These are phyloP conservation scores for Perca fluviatilis DNA, from an alignment of 2,113 vertebrate species.

Conservation along the genomic window DNA sequence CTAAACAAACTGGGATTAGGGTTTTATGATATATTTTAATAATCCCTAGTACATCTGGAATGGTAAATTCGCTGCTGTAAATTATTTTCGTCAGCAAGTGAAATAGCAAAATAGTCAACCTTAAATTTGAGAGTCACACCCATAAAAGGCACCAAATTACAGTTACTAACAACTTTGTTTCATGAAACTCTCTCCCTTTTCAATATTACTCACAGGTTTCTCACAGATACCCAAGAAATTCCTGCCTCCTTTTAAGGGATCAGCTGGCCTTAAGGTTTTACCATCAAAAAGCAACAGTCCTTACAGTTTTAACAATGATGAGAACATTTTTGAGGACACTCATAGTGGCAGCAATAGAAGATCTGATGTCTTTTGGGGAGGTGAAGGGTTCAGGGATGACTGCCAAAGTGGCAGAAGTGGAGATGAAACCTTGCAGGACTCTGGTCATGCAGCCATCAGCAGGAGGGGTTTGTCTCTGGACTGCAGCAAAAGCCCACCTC, in stretches of 20 bases:
- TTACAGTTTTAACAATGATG: slow-evolving; percentile 59
- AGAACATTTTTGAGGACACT: slow-evolving; percentile 55
- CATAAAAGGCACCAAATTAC: neutral
- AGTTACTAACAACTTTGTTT: slow-evolving; percentile 13
- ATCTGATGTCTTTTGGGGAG: slow-evolving; percentile 56
- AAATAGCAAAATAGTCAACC: neutral
- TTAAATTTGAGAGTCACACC: neutral
- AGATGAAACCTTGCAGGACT: slow-evolving; percentile 70
- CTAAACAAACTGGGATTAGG: neutral
- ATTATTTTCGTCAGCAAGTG: neutral
- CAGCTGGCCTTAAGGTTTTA: slow-evolving; percentile 48
- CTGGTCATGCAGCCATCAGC: slow-evolving; percentile 35
- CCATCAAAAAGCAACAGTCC: slow-evolving; percentile 55
- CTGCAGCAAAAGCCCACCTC: slow-evolving; percentile 47
- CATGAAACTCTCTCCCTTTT: slow-evolving; percentile 10
- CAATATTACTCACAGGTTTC: slow-evolving; percentile 71
- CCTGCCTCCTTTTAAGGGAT: slow-evolving; percentile 75
- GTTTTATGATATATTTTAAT: slow-evolving; percentile 17
- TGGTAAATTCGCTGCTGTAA: neutral
- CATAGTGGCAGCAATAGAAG: slow-evolving; percentile 31
- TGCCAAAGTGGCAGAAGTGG: slow-evolving; percentile 72
- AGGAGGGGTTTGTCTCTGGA: slow-evolving; percentile 47
- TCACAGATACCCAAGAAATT: slow-evolving; percentile 77
- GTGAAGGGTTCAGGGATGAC: slow-evolving; percentile 57
- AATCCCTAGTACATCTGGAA: slow-evolving; percentile 7